Conservation (phyloP, 2,113 vertebrate genomes). For the Heliornis fulica region DNA sequence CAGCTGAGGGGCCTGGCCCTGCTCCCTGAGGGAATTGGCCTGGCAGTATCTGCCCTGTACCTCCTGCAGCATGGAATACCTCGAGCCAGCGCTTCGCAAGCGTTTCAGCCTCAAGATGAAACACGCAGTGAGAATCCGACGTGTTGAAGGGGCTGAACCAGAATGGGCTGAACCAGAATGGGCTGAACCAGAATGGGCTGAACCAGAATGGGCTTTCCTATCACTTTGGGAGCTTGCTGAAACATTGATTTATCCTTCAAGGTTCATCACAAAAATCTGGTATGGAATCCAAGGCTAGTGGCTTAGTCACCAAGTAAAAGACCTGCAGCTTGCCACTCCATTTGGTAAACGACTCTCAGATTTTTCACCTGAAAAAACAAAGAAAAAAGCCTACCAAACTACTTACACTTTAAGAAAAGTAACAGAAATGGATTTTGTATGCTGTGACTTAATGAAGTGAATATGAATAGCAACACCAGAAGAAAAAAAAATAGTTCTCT, state of each 20-base stretch:
- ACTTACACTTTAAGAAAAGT: background rate
- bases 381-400: background rate
- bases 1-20: rapidly evolving
- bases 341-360: background rate
- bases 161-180: too few relatives aligned
- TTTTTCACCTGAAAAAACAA: background rate
- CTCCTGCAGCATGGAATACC: background rate
- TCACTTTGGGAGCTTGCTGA: background rate
- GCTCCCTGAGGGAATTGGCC: background rate
- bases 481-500: background rate
- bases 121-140: background rate
- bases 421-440: background rate
- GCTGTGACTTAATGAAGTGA: background rate
- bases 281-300: background rate
- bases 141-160: background rate
- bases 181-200: too few relatives aligned
- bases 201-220: background rate
- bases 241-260: background rate
- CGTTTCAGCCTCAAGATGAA: background rate
- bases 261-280: background rate
- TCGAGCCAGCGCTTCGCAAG: background rate
- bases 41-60: background rate
- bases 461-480: background rate
- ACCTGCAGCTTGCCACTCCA: background rate
- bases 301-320: background rate